A percentile compares a stretch with the other conserved stretches of the same genome.
phyloP scores from a whole-genome alignment of 1,140 invertebrate species.

The Scaptodrosophila lebanonensis region DNA sequence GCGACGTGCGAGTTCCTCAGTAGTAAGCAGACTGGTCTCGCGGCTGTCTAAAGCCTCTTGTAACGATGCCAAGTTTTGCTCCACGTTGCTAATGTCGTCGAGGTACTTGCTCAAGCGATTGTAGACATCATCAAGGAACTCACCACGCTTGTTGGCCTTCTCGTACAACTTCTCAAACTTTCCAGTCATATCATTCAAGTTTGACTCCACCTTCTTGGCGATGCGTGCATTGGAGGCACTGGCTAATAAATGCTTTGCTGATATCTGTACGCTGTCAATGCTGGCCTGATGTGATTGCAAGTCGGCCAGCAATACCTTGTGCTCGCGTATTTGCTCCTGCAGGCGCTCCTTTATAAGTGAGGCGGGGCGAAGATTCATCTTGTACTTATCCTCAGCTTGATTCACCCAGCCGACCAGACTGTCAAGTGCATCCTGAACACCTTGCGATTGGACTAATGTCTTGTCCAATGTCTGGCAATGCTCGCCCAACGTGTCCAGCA shows the following conservation, averaged over 20 bases:
- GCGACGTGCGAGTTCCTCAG: conserved; percentile 83
- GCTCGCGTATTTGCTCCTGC: conserved; percentile 92
- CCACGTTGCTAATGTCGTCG: conserved; percentile 83
- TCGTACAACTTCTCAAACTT: conserved; percentile 91
- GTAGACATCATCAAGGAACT: conserved; percentile 89
- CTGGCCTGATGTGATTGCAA: conserved; percentile 90
- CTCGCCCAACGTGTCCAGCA: conserved; percentile 84
- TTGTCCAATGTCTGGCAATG: conserved; percentile 92
- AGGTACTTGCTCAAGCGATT: conserved; percentile 84
- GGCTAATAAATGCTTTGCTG: conserved; percentile 87
- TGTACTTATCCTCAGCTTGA: conserved; percentile 89
- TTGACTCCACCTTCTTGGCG: conserved; percentile 92
- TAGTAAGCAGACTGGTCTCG: conserved; percentile 82
- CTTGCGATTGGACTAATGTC: conserved; percentile 93
- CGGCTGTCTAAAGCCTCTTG: conserved; percentile 87
- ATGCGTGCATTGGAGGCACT: conserved; percentile 90
- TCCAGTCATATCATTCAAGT: conserved; percentile 89
- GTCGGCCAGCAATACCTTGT: conserved; percentile 88
- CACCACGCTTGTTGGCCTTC: conserved; percentile 85
- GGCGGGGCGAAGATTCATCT: conserved; percentile 88
- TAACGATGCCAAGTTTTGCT: conserved; percentile 84
- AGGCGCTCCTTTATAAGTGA: conserved; percentile 92
- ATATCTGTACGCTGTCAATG: conserved; percentile 87
- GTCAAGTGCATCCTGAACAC: conserved; percentile 94
- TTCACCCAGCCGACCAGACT: conserved; percentile 90